A percentile compares a stretch with the other conserved stretches of the same genome.
These are phyloP conservation scores for Cherax destructor DNA, from an alignment of 1,140 invertebrate genomes.

Conservation along the genomic window DNA sequence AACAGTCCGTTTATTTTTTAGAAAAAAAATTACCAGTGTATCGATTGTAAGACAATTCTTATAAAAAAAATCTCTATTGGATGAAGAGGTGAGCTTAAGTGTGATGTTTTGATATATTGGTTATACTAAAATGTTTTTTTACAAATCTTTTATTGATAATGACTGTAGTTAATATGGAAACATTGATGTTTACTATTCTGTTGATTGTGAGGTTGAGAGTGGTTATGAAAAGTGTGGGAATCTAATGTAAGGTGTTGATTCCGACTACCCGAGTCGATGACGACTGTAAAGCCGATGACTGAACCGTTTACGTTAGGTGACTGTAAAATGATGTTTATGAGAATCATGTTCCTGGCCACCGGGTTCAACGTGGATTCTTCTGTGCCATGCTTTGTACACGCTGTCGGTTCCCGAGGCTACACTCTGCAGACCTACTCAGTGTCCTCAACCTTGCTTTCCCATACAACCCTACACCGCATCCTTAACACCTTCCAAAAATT, in stretches of 20 bases:
- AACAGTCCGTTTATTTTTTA: neutral
- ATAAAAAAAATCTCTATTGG: neutral
- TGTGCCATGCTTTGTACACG: slow-evolving; percentile 59
- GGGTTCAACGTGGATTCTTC: slow-evolving; percentile 65
- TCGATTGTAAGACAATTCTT: neutral
- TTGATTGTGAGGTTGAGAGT: neutral
- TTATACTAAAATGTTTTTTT: slow-evolving; percentile 3
- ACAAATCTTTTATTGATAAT: neutral
- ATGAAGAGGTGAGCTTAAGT: neutral
- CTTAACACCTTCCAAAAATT: no score
- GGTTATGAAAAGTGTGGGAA: neutral
- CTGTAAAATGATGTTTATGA: slow-evolving; percentile 33
- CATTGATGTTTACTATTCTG: neutral
- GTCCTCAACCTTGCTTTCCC: neutral
- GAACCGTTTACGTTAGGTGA: slow-evolving; percentile 30
- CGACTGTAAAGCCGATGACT: slow-evolving; percentile 12
- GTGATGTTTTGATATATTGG: neutral
- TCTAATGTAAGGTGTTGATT: neutral
- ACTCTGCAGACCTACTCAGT: neutral
- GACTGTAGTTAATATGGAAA: neutral
- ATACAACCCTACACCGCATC: no score
- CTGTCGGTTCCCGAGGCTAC: slow-evolving; percentile 24
- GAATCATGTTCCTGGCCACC: slow-evolving; percentile 33
- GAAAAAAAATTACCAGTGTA: neutral
- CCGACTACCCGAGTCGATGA: slow-evolving; percentile 10